Evolutionary conservation across 2,888 invertebrate genomes (phyloP).

Genomic region (Poecilus cupreus): DNA sequence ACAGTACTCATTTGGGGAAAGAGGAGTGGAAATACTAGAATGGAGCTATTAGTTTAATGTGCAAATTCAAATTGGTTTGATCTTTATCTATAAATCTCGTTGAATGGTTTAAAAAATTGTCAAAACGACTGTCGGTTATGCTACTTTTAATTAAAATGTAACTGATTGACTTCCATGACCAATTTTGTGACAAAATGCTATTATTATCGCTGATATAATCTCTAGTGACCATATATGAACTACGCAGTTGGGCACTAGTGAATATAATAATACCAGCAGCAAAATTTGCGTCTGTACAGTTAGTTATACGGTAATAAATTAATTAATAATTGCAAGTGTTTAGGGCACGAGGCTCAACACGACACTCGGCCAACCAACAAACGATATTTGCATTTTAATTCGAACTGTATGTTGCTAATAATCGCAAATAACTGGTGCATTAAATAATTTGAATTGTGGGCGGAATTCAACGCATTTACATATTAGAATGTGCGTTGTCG

Average conservation of each 20-base stretch:
- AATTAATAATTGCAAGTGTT: conserved; percentile 46
- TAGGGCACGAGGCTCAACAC: background rate
- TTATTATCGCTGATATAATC: conserved; percentile 10
- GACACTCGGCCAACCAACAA: too few species aligned
- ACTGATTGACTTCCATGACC: background rate
- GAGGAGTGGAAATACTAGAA: too few species aligned
- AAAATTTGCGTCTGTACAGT: conserved; percentile 2
- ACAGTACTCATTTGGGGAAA: too few species aligned
- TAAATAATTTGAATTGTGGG: conserved; percentile 54
- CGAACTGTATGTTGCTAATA: conserved; percentile 23
- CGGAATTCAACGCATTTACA: conserved; percentile 45
- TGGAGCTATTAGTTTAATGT: too few species aligned
- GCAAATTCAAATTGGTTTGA: too few species aligned
- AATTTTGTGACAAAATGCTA: conserved; percentile 11
- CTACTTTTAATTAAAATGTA: background rate
- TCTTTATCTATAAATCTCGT: too few species aligned
- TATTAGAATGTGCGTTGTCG: conserved; percentile 45
- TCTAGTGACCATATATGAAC: background rate
- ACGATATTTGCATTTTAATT: conserved; percentile 48
- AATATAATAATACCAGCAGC: background rate
- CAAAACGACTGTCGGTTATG: too few species aligned
- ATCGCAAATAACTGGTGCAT: conserved; percentile 50
- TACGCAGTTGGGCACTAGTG: background rate
- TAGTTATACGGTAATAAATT: conserved; percentile 33
- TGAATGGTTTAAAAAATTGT: too few species aligned